Evolutionary conservation across 1,140 invertebrate genomes (phyloP).

Genomic region (Oryctes rhinoceros): DNA sequence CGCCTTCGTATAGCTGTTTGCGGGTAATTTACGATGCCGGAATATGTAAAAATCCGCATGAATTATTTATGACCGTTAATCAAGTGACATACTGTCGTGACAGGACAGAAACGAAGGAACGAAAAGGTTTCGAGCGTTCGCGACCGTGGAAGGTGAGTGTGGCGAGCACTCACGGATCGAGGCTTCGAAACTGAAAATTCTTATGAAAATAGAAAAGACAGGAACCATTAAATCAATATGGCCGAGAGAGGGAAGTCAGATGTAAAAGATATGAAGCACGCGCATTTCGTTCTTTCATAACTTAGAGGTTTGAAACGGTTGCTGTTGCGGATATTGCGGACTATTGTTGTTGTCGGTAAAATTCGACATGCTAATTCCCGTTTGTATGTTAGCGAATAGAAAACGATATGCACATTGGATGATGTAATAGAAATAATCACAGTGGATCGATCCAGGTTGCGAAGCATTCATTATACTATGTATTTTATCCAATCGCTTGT

Average conservation of each 20-base stretch:
- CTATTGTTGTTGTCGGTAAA: too few relatives aligned
- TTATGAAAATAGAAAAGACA: conserved; percentile 36
- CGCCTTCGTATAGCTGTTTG: conserved; percentile 14
- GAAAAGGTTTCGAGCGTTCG: neutral
- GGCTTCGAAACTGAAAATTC: conserved; percentile 16
- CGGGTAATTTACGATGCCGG: conserved; percentile 30
- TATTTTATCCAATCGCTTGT: too few relatives aligned
- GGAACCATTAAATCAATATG: conserved; percentile 32
- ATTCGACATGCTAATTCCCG: too few relatives aligned
- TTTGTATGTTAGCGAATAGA: too few relatives aligned
- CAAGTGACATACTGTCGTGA: conserved; percentile 35
- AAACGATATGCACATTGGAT: too few relatives aligned
- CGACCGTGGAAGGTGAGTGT: neutral
- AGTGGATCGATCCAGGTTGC: too few relatives aligned
- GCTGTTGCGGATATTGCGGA: neutral
- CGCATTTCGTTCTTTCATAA: neutral
- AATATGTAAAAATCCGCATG: conserved; percentile 35
- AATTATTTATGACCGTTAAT: conserved; percentile 34
- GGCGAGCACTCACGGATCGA: neutral
- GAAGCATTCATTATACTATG: too few relatives aligned
- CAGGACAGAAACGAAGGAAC: conserved; percentile 18
- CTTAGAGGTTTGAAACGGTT: neutral
- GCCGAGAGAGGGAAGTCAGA: conserved; percentile 26
- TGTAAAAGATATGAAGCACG: conserved; percentile 20
- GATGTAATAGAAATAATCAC: too few relatives aligned